A percentile compares a stretch with the other conserved stretches of the same genome.
phyloP scores from a whole-genome alignment of 2,888 invertebrate species.

The Eupithecia tripunctaria region DNA sequence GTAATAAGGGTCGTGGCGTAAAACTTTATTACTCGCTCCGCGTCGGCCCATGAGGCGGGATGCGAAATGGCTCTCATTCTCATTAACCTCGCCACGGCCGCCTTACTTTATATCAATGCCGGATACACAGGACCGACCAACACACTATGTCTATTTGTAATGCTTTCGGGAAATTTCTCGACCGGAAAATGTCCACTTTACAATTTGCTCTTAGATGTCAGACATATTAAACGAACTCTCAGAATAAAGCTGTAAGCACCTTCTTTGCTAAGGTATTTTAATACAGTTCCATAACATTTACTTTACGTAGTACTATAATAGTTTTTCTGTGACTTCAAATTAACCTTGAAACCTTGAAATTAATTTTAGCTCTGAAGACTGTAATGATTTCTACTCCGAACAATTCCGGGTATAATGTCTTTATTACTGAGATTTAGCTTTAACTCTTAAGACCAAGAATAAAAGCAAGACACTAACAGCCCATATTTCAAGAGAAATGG shows the following conservation, averaged over 20 bases:
- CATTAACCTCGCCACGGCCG: slow-evolving; percentile 73
- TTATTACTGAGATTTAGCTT: slow-evolving; percentile 26
- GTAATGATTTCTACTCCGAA: not conserved
- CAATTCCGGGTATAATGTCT: not conserved
- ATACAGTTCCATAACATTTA: not conserved
- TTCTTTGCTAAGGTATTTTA: not conserved
- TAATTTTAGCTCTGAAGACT: not conserved
- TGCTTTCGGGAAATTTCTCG: slow-evolving; percentile 42
- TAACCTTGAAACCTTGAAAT: not conserved
- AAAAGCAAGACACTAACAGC: slow-evolving; percentile 37
- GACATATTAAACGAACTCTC: not conserved
- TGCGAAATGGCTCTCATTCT: slow-evolving; percentile 74
- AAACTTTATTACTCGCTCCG: slow-evolving; percentile 75
- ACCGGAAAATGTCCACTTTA: slow-evolving; percentile 40
- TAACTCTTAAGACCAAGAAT: slow-evolving; percentile 22
- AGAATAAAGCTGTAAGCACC: not conserved
- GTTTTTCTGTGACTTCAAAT: not conserved
- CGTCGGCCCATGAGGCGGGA: slow-evolving; percentile 66
- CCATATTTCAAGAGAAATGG: slow-evolving; percentile 37
- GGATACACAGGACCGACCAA: slow-evolving; percentile 59
- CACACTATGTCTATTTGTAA: slow-evolving; percentile 46
- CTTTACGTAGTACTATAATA: not conserved
- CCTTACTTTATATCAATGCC: slow-evolving; percentile 66
- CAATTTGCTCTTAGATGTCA: slow-evolving; percentile 26
- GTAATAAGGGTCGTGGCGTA: slow-evolving; percentile 74